These are phyloP conservation scores for Nothobranchius kuhntae DNA, from an alignment of 2,113 vertebrate species.

Conservation along the genomic window DNA sequence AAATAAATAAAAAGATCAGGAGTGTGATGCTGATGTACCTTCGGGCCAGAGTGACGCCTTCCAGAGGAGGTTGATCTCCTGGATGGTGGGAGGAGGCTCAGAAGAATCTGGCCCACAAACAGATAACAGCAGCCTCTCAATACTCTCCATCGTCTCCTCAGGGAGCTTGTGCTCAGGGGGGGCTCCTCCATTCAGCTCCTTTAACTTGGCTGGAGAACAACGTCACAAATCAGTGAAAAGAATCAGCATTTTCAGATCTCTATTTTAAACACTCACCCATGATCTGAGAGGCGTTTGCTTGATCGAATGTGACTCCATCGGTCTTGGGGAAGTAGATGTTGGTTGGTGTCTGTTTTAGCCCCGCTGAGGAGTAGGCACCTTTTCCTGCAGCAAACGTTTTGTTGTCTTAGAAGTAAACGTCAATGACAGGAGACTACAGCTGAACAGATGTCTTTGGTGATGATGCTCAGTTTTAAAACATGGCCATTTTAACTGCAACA, in stretches of 20 bases:
- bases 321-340: slow-evolving; percentile 97
- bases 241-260: too few species aligned
- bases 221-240: too few species aligned
- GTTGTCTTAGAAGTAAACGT: neutral
- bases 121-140: slow-evolving; percentile 83
- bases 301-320: slow-evolving; percentile 93
- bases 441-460: too few species aligned
- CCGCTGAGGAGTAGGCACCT: slow-evolving; percentile 81
- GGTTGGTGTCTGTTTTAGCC: slow-evolving; percentile 70
- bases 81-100: slow-evolving; percentile 80
- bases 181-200: slow-evolving; percentile 77
- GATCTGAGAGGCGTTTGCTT: slow-evolving; percentile 91
- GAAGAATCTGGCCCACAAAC: slow-evolving; percentile 74
- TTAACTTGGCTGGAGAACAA: slow-evolving; percentile 85
- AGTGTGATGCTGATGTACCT: slow-evolving; percentile 39
- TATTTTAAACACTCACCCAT: slow-evolving; percentile 76
- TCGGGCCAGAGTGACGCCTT: slow-evolving; percentile 93
- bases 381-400: slow-evolving; percentile 75
- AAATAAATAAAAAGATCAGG: neutral
- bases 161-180: slow-evolving; percentile 72
- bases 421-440: too few species aligned
- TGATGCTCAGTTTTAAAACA: too few species aligned
- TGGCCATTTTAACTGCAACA: too few species aligned
- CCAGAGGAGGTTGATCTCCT: slow-evolving; percentile 90
- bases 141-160: slow-evolving; percentile 78